phyloP scores from a whole-genome alignment of 2,113 vertebrate genomes.

The Sialia sialis region DNA sequence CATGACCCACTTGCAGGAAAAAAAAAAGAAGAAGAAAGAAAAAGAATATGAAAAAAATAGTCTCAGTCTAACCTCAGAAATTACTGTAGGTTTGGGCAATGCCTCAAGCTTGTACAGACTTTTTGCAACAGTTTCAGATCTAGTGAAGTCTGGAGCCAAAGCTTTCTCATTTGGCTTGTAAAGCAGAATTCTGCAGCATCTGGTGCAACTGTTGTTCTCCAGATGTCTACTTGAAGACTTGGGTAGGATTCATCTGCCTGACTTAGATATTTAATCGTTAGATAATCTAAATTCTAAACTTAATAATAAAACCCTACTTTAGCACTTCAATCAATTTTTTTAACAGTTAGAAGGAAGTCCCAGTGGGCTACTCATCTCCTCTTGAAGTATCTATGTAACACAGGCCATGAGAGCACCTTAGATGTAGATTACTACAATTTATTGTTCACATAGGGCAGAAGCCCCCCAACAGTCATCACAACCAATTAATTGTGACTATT shows the following conservation, averaged over 20 bases:
- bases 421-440: not conserved
- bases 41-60: fast-evolving
- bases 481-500: not conserved
- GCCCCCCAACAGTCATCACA: not conserved
- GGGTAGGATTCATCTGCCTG: not conserved
- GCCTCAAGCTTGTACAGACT: not conserved
- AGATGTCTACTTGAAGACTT: not conserved
- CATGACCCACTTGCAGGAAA: not conserved
- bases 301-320: not conserved
- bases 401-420: not conserved
- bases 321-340: not conserved
- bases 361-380: not conserved
- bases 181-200: not conserved
- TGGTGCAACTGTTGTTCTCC: not conserved
- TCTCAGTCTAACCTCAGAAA: not conserved
- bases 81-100: not conserved
- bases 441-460: not conserved
- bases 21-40: no score
- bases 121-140: not conserved
- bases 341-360: not conserved
- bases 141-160: not conserved
- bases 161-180: not conserved
- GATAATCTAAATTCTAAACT: not conserved
- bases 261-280: not conserved
- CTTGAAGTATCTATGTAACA: not conserved